phyloP scores from a whole-genome alignment of 2,113 vertebrate genomes.

The Chelonoidis abingdonii region DNA sequence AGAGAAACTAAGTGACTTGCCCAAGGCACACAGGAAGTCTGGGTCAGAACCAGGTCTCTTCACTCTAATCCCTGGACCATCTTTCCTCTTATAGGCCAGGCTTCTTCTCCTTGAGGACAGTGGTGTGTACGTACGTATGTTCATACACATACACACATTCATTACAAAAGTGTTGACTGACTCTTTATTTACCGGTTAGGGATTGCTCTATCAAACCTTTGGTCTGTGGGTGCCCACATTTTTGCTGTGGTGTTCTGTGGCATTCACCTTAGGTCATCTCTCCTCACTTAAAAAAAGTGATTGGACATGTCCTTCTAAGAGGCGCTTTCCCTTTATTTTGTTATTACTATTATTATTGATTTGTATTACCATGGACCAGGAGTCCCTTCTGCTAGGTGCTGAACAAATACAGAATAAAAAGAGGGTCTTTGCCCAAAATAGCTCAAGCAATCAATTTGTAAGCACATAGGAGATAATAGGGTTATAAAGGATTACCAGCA shows the following conservation, averaged over 20 bases:
- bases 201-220: neutral
- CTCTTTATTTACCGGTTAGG: neutral
- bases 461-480: neutral
- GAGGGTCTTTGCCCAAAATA: neutral
- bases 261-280: neutral
- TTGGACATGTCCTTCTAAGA: neutral
- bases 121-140: no score
- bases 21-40: neutral
- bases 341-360: neutral
- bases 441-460: neutral
- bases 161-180: rapidly evolving
- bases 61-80: neutral
- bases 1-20: neutral
- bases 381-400: rapidly evolving
- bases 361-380: rapidly evolving
- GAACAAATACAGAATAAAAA: rapidly evolving
- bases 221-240: neutral
- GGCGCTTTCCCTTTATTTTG: neutral
- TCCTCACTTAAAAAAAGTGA: neutral
- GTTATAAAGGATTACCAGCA: no score
- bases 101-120: neutral
- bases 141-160: neutral
- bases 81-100: neutral
- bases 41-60: neutral
- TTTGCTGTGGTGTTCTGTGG: neutral